Evolutionary conservation across 2,797 vertebrate species (phyloP), one percentile per base, ranked within the genome.

Genomic region (Sus cebifrons): DNA sequence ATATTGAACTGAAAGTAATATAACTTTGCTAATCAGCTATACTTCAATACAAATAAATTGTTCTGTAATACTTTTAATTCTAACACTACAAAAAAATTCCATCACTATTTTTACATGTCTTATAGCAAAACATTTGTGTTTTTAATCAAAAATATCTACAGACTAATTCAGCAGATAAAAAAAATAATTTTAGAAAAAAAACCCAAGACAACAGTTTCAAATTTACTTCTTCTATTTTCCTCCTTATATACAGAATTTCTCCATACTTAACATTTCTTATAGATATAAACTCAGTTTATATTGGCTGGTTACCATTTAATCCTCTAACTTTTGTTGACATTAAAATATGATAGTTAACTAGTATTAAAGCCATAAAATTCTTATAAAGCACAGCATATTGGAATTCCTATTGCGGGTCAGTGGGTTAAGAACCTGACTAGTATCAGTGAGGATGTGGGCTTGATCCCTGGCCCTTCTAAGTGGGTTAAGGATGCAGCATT

Each of bases 311-410:
- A 98, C 98, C 98, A 96, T 98, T 98, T 98, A 93, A 98, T 98
- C 98, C 98, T 98, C 98, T 98, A 98, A 99, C 98, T 96, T 98
- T 98, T 99, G 98, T 98, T 99, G 98, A 98, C 98, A 98, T 98
- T 97, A 98, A 98, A 98, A 98, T 98, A 98, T 98, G 98, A 98
- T 98, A 98, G 98, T 98, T 98, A 99, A 99, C 98, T 98, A 99
- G 98, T 99, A 98, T 99, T 99, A 99, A 99, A 99, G 98, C 98
- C 98, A 98, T 99, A 99, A 98, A 99, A 98, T 99, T 99, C 99
- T 98, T 99, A 99, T 98, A 99, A 93, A 99, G 98, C 98, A 99
- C 98, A 98, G 98, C 98, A 99, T 98, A 98, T 97, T 96, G 44
- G 44, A 49, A 49, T 49, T 49, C 44, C 9, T 49, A 49, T 49